Evolutionary conservation across 2,113 vertebrate species (phyloP).

Genomic region (Dipodomys merriami): DNA sequence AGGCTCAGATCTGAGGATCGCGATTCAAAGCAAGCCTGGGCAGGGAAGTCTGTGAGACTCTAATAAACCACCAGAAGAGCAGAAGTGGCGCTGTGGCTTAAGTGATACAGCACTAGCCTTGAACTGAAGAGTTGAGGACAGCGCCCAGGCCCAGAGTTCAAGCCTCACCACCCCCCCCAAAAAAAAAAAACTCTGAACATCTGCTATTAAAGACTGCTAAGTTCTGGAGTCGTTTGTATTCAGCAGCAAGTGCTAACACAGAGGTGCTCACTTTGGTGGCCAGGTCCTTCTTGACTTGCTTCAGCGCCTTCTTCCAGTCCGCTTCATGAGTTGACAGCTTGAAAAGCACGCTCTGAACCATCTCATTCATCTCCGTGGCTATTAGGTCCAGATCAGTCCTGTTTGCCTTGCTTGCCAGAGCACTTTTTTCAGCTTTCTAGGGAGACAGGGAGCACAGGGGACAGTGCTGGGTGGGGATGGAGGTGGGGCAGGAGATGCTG

Average conservation of each 20-base stretch:
- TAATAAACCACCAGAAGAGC: too few species aligned
- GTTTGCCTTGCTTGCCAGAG: slow-evolving; percentile 72
- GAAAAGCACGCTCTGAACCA: slow-evolving; percentile 81
- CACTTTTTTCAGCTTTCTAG: slow-evolving; percentile 83
- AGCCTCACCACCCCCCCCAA: too few species aligned
- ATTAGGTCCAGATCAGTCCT: slow-evolving; percentile 74
- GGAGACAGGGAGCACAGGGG: background rate
- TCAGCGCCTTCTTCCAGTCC: slow-evolving; percentile 79
- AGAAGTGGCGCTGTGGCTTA: too few species aligned
- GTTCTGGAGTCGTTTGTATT: background rate
- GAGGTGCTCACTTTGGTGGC: slow-evolving; percentile 77
- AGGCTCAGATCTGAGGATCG: too few species aligned
- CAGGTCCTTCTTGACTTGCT: slow-evolving; percentile 73
- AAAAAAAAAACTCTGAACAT: background rate
- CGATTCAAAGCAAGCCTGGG: too few species aligned
- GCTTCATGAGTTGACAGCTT: slow-evolving; percentile 74
- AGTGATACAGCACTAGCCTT: too few species aligned
- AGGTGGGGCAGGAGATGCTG: background rate
- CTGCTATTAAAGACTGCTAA: background rate
- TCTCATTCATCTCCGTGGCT: slow-evolving; percentile 70
- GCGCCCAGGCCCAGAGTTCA: too few species aligned
- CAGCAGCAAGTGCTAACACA: rapidly evolving
- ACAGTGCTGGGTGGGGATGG: background rate
- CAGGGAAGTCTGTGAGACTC: too few species aligned
- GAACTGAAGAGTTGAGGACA: too few species aligned